Evolutionary conservation across 2,888 invertebrate species (phyloP), one percentile per base, ranked within the genome.

Genomic region (Ischnus inquisitorius): DNA sequence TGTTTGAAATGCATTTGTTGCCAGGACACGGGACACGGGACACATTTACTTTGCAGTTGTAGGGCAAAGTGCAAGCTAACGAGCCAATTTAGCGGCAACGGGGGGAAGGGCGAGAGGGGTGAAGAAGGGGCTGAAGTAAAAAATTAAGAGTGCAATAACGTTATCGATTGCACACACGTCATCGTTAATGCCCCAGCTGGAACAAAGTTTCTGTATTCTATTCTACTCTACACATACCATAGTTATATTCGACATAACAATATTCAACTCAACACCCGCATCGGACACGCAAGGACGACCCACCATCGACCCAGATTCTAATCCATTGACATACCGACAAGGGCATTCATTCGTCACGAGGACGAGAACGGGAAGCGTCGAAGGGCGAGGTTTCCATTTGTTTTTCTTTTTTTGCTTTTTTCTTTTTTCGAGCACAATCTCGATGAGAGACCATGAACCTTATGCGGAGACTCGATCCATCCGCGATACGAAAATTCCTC

Each of bases 181-280:
- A 48, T 62, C 68, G 39, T 41, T 51, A 51, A 64, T 51, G 75
- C 60, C 74, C 71, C 72, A 16, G 46, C 28, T 6, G 28, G 51
- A 51, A n/a, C 48, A 5, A 43, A 19, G 46, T 46, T 54, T 39
- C 54, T 65, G 48, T 65, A 69, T 67, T 57, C 46, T 74, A 62
- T 25, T 74, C 43, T 51, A 64, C 34, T 43, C 43, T 67, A 41
- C 14, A 25, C 39, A 64, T 48, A 68, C 34, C 2, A 34, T 6
- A 60, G 46, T 69, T 34, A 62, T 22, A 19, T 68, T 69, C 46
- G 69, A 75, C 81, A 84, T 81, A 81, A 81, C 78, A 84, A 78
- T 78, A 19, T 51, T 19, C 16, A 51, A 2, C 6, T 19, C 51
- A 10, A 3, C 16, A 51, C 19, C 19, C 51, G 51, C 19, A 51